phyloP scores from a whole-genome alignment of 2,888 invertebrate species.

The Nomada lathburiana region DNA sequence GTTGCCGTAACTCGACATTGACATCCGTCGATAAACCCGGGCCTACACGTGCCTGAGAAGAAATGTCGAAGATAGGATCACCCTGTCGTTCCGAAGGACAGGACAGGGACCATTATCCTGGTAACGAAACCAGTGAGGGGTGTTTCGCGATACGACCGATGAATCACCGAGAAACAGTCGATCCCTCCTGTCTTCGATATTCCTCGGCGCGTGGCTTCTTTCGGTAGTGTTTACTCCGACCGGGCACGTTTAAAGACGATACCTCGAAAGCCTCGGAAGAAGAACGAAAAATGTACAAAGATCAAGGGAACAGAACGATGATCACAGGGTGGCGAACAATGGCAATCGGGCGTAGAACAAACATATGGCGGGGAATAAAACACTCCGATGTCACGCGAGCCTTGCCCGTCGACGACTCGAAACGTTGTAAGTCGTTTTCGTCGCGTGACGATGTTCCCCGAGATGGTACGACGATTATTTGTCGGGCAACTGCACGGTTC shows the following conservation, averaged over 20 bases:
- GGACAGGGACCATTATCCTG: no score
- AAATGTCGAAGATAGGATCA: no score
- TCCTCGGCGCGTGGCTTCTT: neutral
- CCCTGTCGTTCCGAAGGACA: neutral
- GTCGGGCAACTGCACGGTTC: neutral
- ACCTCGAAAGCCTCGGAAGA: constrained; percentile 4
- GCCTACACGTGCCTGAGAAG: neutral
- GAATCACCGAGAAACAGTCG: neutral
- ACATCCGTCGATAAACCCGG: neutral
- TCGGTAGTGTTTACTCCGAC: constrained; percentile 1
- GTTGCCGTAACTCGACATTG: neutral
- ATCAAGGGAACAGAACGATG: neutral
- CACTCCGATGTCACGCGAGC: constrained; percentile 24
- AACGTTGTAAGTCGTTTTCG: neutral
- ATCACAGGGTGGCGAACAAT: neutral
- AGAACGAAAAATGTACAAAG: neutral
- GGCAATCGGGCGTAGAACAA: neutral
- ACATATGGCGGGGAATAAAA: neutral
- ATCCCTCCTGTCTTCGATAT: neutral
- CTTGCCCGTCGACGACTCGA: constrained; percentile 12
- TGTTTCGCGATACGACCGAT: neutral
- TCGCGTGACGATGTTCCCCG: constrained; percentile 4
- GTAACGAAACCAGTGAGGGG: neutral
- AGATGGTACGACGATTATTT: neutral
- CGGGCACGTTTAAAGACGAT: constrained; percentile 28